Evolutionary conservation across 2,888 invertebrate genomes (phyloP), one percentile per base, ranked within the genome.

Genomic region (Andrena bucephala): DNA sequence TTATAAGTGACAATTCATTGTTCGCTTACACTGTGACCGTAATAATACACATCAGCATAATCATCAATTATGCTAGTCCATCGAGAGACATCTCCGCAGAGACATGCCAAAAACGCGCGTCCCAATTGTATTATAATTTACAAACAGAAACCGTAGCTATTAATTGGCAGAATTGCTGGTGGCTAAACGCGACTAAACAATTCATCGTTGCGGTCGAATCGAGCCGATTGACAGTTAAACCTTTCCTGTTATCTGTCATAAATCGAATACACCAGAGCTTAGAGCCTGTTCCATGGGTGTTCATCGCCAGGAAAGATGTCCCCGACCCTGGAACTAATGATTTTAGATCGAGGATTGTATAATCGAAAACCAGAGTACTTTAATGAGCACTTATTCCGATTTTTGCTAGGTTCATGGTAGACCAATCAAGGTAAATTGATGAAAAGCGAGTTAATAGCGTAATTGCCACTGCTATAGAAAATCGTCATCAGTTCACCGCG

Each of bases 141-240:
- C 70, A 66, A 70, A 50, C 60, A n/a, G 48, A 24, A 65, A 76
- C 76, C 54, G 29, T 42, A 16, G 48, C n/a, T 57, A 80, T 77
- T 66, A 67, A 52, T 70, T 77, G 70, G 48, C 59, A 13, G 50
- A 10, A 60, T 31, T 57, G 70, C 20, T 13, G 54, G n/a, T 29
- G 42, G 77, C n/a, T 71, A 65, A 80, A 67, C 48, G 20, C 36
- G 70, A 48, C 66, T 80, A 80, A 78, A 77, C 80, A 66, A 66
- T 80, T 80, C 65, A 80, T 52, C 50, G 65, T 27, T 13, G n/a
- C 33, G 48, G 69, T 68, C 57, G 24, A 29, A 76, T 57, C 68
- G 65, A 24, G 6, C 29, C 60, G 60, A 75, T 68, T 75, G 77
- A 75, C 67, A 67, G 78, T 67, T 78, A 31, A 78, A 66, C 63